Percentiles rank a stretch among this genome's conserved stretches.
These are phyloP conservation scores for Urocolius indicus DNA, from an alignment of 2,113 vertebrate genomes.

Conservation along the genomic window DNA sequence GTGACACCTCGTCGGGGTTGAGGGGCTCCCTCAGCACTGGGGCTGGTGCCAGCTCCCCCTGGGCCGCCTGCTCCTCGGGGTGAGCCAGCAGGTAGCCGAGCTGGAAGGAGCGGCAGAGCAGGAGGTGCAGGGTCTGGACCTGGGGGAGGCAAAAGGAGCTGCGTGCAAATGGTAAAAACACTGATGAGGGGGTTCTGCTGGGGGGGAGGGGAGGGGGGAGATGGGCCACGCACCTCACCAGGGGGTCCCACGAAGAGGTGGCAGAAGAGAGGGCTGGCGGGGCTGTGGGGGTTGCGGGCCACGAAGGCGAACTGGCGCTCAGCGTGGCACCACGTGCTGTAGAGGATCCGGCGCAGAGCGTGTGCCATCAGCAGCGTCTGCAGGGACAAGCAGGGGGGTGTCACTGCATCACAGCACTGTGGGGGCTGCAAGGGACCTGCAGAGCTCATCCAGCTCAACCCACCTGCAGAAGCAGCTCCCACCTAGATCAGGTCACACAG, in stretches of 20 bases:
- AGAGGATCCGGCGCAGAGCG: slow-evolving; percentile 86
- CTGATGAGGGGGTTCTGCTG: fast-evolving
- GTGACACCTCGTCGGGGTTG: slow-evolving; percentile 87
- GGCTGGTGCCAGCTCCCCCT: not conserved
- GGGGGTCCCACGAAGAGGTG: slow-evolving; percentile 88
- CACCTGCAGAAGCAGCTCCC: too few relatives aligned
- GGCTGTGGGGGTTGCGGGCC: slow-evolving; percentile 87
- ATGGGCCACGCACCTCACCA: slow-evolving; percentile 62
- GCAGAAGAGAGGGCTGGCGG: slow-evolving; percentile 85
- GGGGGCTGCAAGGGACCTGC: too few relatives aligned
- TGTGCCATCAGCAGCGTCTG: slow-evolving; percentile 95
- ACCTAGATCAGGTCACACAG: too few relatives aligned
- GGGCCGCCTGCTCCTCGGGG: slow-evolving; percentile 80
- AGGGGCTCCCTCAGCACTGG: slow-evolving; percentile 77
- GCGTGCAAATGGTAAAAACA: not conserved
- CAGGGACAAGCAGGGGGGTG: not conserved
- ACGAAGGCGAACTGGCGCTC: slow-evolving; percentile 91
- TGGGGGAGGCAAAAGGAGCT: slow-evolving; percentile 15
- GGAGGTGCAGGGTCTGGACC: slow-evolving; percentile 90
- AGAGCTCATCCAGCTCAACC: too few relatives aligned
- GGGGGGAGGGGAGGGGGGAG: fast-evolving
- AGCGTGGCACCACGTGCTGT: slow-evolving; percentile 81
- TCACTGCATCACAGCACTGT: too few relatives aligned
- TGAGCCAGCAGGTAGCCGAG: slow-evolving; percentile 86
- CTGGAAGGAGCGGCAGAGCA: slow-evolving; percentile 96